Conservation (phyloP, 2,113 vertebrate species). For the Aepyceros melampus region DNA sequence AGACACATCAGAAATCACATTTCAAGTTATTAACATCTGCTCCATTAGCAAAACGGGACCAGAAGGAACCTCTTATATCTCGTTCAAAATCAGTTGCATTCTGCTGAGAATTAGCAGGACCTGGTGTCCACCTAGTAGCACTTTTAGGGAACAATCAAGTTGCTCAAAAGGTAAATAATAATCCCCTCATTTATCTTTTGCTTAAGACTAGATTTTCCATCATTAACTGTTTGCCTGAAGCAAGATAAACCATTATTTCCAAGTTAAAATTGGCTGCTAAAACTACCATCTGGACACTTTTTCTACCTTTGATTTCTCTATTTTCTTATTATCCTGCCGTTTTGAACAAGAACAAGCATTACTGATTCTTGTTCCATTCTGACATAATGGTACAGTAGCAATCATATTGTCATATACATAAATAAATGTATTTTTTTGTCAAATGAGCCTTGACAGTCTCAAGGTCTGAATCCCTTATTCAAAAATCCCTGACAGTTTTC, state of each 20-base stretch:
- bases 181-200: conserved; percentile 30
- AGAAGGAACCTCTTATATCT: not conserved
- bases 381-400: not conserved
- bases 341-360: not conserved
- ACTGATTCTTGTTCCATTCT: not conserved
- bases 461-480: not conserved
- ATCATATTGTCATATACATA: not conserved
- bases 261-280: conserved; percentile 12
- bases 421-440: not conserved
- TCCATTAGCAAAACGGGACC: not conserved
- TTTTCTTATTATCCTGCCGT: conserved; percentile 8
- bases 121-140: not conserved
- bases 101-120: not conserved
- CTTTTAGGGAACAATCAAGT: not conserved
- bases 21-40: not conserved
- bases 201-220: conserved; percentile 14
- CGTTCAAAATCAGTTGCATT: not conserved
- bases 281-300: conserved; percentile 3
- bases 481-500: not conserved
- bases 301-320: not conserved
- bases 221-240: not conserved
- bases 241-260: conserved; percentile 23
- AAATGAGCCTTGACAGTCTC: not conserved
- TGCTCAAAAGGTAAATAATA: conserved; percentile 9
- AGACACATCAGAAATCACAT: not conserved